Percentiles rank a stretch among this genome's conserved stretches.
phyloP scores from a whole-genome alignment of 2,888 invertebrate genomes.

The Metopia argyrocephala region DNA sequence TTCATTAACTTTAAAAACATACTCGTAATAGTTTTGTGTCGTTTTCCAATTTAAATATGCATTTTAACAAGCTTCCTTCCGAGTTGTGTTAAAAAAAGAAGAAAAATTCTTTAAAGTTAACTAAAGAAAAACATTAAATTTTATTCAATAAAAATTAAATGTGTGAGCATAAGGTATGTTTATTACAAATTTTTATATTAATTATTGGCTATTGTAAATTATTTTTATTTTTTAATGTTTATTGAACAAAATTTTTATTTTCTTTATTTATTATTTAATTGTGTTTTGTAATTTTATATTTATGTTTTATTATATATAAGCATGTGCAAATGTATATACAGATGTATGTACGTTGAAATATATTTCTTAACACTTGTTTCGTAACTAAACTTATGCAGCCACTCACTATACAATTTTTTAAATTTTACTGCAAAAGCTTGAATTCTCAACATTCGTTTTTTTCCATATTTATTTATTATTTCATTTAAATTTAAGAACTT shows the following conservation, averaged over 20 bases:
- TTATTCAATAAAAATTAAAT: constrained; percentile 4
- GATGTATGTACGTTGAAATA: background rate
- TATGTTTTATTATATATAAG: background rate
- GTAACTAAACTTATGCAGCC: background rate
- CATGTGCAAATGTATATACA: too few species aligned
- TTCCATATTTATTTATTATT: background rate
- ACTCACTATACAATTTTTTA: background rate
- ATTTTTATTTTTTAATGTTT: background rate
- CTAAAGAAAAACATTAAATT: background rate
- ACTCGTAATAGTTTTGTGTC: too few species aligned
- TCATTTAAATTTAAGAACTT: constrained; percentile 2
- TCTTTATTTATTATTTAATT: background rate
- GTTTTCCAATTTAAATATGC: too few species aligned
- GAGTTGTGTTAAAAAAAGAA: background rate
- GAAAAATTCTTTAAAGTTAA: too few species aligned
- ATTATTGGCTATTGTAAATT: too few species aligned
- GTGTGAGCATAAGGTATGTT: constrained; percentile 79
- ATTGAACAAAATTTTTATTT: background rate
- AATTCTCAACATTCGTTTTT: background rate
- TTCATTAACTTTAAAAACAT: too few species aligned
- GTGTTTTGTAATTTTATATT: background rate
- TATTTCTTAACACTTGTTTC: constrained; percentile 5
- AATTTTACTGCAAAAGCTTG: constrained; percentile 16
- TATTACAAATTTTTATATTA: constrained; percentile 47
- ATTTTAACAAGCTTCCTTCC: too few species aligned